Percentiles rank a stretch among this genome's conserved stretches.
These are phyloP conservation scores for Sorex fumeus DNA, from an alignment of 2,113 vertebrate species.

Conservation along the genomic window DNA sequence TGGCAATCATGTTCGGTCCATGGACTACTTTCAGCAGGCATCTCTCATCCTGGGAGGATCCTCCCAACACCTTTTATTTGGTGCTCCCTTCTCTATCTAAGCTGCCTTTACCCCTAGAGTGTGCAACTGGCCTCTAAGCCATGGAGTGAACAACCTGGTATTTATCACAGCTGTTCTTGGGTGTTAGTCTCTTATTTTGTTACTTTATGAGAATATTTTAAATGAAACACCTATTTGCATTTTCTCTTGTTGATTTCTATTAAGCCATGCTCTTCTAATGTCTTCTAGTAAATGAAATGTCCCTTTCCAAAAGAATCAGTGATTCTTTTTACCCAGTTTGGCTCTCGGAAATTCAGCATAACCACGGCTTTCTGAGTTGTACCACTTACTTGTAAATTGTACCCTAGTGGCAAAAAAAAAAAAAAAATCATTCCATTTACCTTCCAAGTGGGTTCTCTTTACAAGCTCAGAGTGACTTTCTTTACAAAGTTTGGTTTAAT, in stretches of 20 bases:
- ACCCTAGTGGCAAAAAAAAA: neutral
- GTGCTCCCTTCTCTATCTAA: no score
- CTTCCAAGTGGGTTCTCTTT: slow-evolving; percentile 34
- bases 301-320: neutral
- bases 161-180: no score
- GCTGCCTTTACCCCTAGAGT: no score
- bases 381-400: neutral
- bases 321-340: neutral
- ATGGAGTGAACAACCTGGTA: no score
- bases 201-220: no score
- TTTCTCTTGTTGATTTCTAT: neutral
- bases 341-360: slow-evolving; percentile 43
- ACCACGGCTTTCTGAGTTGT: neutral
- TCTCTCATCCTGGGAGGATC: no score
- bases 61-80: no score
- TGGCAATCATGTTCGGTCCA: no score
- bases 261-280: neutral
- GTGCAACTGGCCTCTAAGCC: no score
- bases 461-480: slow-evolving; percentile 34
- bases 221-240: neutral
- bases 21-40: no score
- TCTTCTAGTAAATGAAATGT: neutral
- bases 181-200: no score
- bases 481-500: slow-evolving; percentile 36
- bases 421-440: neutral